A percentile compares a stretch with the other conserved stretches of the same genome.
phyloP scores from a whole-genome alignment of 2,888 invertebrate species.

The Cancer borealis region DNA sequence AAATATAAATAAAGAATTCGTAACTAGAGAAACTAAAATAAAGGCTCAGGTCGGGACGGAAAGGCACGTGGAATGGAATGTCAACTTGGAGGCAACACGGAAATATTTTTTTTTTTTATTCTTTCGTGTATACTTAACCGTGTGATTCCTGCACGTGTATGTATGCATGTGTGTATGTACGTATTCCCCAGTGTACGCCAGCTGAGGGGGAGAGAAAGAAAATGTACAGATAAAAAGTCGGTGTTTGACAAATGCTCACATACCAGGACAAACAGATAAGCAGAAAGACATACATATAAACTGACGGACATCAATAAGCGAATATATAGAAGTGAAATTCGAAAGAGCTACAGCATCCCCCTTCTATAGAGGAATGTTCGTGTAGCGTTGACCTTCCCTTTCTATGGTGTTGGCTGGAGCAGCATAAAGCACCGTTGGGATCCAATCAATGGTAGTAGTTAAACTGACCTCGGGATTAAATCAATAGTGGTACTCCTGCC shows the following conservation, averaged over 20 bases:
- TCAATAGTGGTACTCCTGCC: background rate
- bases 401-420: constrained; percentile 17
- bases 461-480: background rate
- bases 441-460: constrained; percentile 20
- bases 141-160: too few relatives aligned
- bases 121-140: background rate
- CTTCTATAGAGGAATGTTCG: background rate
- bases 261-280: background rate
- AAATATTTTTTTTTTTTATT: background rate
- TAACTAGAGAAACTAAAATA: background rate
- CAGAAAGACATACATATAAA: background rate
- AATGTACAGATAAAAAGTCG: background rate
- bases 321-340: background rate
- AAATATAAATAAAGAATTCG: background rate
- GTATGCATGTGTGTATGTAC: background rate
- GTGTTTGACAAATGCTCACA: background rate
- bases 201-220: background rate
- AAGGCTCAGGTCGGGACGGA: background rate
- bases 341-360: background rate
- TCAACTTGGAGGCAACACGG: background rate
- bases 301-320: background rate
- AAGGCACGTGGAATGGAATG: background rate
- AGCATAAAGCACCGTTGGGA: background rate
- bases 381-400: background rate
- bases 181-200: background rate